Conservation (phyloP, 1,140 invertebrate genomes). For the Megathymus violae region DNA sequence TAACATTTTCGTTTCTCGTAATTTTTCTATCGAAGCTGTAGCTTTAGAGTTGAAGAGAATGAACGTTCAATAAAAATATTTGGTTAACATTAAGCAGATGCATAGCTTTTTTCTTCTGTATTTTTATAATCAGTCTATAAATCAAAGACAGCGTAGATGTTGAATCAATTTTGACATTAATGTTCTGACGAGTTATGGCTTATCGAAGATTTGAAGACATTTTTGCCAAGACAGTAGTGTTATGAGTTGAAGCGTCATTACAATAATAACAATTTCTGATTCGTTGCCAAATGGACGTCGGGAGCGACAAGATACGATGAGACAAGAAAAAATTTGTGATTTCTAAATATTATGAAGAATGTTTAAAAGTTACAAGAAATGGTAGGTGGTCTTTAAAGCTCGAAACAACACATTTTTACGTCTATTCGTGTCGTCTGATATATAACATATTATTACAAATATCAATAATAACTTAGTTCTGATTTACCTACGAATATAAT, state of each 20-base stretch:
- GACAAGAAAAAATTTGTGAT: conserved; percentile 52
- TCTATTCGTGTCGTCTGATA: too few relatives aligned
- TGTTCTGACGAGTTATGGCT: conserved; percentile 63
- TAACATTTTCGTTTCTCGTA: conserved; percentile 70
- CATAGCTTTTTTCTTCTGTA: conserved; percentile 18
- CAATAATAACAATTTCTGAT: conserved; percentile 75
- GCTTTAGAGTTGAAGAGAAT: conserved; percentile 19
- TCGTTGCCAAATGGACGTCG: conserved; percentile 70
- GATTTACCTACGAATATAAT: too few relatives aligned
- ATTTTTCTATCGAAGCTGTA: conserved; percentile 44
- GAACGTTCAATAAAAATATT: conserved; percentile 27
- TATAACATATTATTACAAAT: too few relatives aligned
- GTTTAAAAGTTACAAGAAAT: conserved; percentile 13
- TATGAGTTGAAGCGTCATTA: conserved; percentile 76
- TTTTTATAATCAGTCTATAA: conserved; percentile 40
- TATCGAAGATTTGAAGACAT: conserved; percentile 68
- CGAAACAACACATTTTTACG: not conserved
- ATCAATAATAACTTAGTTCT: too few relatives aligned
- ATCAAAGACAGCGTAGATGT: conserved; percentile 55
- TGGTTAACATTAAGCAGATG: conserved; percentile 14
- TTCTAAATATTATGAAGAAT: conserved; percentile 52
- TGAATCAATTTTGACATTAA: conserved; percentile 62
- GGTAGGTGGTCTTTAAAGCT: not conserved
- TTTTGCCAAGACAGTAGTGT: conserved; percentile 69
- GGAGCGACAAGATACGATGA: conserved; percentile 51